Evolutionary conservation across 2,888 invertebrate genomes (phyloP).

Genomic region (Iphiclides podalirius): DNA sequence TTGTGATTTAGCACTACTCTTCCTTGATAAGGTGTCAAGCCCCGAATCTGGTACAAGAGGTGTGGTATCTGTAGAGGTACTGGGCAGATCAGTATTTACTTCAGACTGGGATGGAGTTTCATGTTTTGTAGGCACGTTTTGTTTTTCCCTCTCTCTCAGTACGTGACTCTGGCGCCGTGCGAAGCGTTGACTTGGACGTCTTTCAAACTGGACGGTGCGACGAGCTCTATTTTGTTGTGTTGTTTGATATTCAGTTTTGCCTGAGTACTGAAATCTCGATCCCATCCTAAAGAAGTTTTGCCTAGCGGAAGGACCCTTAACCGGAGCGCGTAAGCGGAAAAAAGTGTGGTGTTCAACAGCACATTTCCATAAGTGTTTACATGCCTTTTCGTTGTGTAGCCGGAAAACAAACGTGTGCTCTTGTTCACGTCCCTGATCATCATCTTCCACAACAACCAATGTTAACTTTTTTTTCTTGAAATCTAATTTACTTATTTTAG

Average conservation of each 20-base stretch:
- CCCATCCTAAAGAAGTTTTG: constrained; percentile 99
- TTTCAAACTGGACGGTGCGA: constrained; percentile 96
- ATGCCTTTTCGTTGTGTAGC: constrained; percentile 97
- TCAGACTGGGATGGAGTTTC: constrained; percentile 50
- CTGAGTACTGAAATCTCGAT: constrained; percentile 95
- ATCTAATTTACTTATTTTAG: constrained; percentile 98
- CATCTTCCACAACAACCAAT: constrained; percentile 98
- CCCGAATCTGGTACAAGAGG: constrained; percentile 41
- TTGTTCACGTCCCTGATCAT: constrained; percentile 97
- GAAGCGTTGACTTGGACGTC: constrained; percentile 97
- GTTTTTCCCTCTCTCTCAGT: constrained; percentile 87
- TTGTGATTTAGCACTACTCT: constrained; percentile 79
- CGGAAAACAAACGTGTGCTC: constrained; percentile 99
- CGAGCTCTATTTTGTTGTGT: constrained; percentile 94
- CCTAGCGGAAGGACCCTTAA: constrained; percentile 91
- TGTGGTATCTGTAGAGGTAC: constrained; percentile 50
- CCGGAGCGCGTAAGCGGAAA: constrained; percentile 94
- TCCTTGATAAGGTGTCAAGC: constrained; percentile 65
- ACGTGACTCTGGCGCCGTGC: constrained; percentile 95
- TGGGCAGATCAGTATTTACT: constrained; percentile 47
- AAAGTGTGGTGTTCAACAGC: constrained; percentile 99
- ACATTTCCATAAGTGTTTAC: constrained; percentile 99
- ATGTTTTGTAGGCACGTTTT: constrained; percentile 55
- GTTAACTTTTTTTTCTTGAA: constrained; percentile 99
- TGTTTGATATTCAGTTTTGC: constrained; percentile 98